These are phyloP conservation scores for Hyphantria cunea DNA, from an alignment of 1,140 invertebrate genomes.

Conservation along the genomic window DNA sequence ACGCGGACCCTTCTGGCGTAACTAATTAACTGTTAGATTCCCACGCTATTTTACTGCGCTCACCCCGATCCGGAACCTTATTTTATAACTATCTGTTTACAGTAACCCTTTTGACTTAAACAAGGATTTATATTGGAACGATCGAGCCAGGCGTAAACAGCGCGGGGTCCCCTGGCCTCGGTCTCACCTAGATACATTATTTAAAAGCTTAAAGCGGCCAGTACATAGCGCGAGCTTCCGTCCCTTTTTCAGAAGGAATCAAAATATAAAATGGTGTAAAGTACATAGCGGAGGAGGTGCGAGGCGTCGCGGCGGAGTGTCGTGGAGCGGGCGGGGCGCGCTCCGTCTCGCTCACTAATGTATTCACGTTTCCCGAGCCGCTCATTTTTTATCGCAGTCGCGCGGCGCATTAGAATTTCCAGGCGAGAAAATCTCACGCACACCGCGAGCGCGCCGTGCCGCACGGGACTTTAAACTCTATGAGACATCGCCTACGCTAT, in stretches of 20 bases:
- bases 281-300: slow-evolving; percentile 44
- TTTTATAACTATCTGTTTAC: slow-evolving; percentile 2
- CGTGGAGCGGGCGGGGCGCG: slow-evolving; percentile 38
- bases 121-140: slow-evolving; percentile 1
- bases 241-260: slow-evolving; percentile 62
- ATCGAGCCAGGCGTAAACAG: background rate
- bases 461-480: slow-evolving; percentile 6
- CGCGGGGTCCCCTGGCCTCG: background rate
- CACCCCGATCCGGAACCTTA: background rate
- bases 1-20: slow-evolving; percentile 48
- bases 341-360: slow-evolving; percentile 71
- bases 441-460: slow-evolving; percentile 35
- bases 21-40: slow-evolving; percentile 56
- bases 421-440: slow-evolving; percentile 77
- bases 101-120: slow-evolving; percentile 3
- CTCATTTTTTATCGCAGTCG: slow-evolving; percentile 79
- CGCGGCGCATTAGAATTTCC: slow-evolving; percentile 76
- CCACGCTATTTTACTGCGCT: slow-evolving; percentile 28
- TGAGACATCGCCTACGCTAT: slow-evolving; percentile 14
- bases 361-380: slow-evolving; percentile 73
- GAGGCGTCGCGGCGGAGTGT: slow-evolving; percentile 32
- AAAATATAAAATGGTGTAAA: slow-evolving; percentile 65
- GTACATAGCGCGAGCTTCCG: slow-evolving; percentile 47
- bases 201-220: slow-evolving; percentile 34
- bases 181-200: slow-evolving; percentile 39